These are phyloP conservation scores for Synanthedon formicaeformis DNA, from an alignment of 2,888 invertebrate genomes.

Conservation along the genomic window DNA sequence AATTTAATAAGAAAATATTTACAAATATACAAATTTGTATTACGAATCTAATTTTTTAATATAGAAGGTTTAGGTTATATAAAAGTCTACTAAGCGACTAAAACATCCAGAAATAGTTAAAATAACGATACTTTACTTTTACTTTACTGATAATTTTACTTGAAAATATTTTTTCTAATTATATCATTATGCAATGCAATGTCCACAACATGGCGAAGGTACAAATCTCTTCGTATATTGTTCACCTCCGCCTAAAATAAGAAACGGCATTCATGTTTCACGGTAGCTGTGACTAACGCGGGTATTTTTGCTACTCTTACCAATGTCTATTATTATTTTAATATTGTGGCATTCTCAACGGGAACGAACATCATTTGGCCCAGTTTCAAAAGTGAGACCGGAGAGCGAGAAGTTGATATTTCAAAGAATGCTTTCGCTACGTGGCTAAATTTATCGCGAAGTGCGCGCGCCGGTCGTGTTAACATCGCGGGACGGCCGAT, in stretches of 20 bases:
- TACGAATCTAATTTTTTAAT: no score
- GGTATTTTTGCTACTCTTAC: constrained; percentile 61
- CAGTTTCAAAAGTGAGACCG: constrained; percentile 67
- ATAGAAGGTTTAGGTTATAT: no score
- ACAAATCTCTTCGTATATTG: constrained; percentile 49
- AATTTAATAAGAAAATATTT: no score
- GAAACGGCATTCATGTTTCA: constrained; percentile 38
- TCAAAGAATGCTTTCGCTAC: constrained; percentile 62
- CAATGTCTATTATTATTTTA: constrained; percentile 63
- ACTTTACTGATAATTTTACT: no score
- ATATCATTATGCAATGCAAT: background rate
- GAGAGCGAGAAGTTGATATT: constrained; percentile 62
- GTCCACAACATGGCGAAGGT: background rate
- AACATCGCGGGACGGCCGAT: constrained; percentile 8
- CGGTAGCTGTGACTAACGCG: constrained; percentile 52
- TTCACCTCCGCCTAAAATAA: constrained; percentile 43
- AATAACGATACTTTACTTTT: no score
- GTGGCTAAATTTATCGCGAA: constrained; percentile 53
- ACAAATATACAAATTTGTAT: no score
- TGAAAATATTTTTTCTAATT: no score
- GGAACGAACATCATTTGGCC: constrained; percentile 65
- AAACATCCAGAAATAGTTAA: no score
- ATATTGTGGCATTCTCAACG: constrained; percentile 67
- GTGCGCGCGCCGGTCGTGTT: constrained; percentile 15
- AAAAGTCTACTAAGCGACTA: no score